Evolutionary conservation across 2,113 vertebrate species (phyloP).

Genomic region (Cavia aperea): DNA sequence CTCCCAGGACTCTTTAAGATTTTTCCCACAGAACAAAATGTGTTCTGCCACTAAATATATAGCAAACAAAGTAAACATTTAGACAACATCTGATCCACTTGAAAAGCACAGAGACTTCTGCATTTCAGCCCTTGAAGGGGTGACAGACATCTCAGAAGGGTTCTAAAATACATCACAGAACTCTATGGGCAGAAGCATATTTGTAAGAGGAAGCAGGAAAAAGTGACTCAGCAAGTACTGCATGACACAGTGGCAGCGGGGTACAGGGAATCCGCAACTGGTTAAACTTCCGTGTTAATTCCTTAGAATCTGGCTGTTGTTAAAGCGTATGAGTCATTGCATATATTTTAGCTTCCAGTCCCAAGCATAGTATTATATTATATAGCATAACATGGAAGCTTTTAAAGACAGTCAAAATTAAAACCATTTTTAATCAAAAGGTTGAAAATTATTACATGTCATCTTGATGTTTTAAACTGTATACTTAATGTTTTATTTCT

Average conservation of each 20-base stretch:
- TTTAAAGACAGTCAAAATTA: slow-evolving; percentile 71
- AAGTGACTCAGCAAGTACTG: not conserved
- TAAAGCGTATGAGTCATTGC: slow-evolving; percentile 42
- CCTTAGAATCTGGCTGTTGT: slow-evolving; percentile 47
- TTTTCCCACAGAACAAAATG: not conserved
- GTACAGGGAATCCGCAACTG: slow-evolving; percentile 24
- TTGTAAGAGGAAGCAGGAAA: not conserved
- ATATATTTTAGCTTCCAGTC: slow-evolving; percentile 54
- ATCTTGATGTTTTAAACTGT: slow-evolving; percentile 48
- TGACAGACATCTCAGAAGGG: accelerated
- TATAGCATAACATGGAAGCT: slow-evolving; percentile 64
- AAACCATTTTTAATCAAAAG: slow-evolving; percentile 71
- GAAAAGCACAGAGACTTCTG: not conserved
- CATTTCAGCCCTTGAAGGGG: not conserved
- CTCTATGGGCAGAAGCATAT: not conserved
- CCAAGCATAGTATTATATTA: slow-evolving; percentile 63
- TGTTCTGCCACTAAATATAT: not conserved
- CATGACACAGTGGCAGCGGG: not conserved
- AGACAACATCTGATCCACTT: not conserved
- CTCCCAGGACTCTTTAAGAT: not conserved
- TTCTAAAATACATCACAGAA: not conserved
- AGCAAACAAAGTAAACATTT: not conserved
- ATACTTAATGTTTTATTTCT: slow-evolving; percentile 62
- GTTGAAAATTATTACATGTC: slow-evolving; percentile 65
- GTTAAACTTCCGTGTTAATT: slow-evolving; percentile 62